Conservation (phyloP, 1,140 invertebrate genomes). For the Sitodiplosis mosellana region DNA sequence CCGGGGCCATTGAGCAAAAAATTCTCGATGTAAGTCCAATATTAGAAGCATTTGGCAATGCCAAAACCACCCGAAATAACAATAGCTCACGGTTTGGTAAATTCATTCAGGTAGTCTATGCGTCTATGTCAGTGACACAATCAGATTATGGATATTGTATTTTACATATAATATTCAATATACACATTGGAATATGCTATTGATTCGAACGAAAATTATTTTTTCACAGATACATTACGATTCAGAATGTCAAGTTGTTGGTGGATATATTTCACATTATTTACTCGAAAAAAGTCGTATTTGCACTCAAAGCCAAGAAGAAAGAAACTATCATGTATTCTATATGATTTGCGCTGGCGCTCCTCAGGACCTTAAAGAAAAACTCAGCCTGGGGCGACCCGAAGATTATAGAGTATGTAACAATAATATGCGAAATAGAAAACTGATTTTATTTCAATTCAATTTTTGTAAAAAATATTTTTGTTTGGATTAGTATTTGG, state of each 20-base stretch:
- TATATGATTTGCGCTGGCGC: slow-evolving; percentile 86
- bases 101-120: slow-evolving; percentile 58
- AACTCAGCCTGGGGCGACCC: slow-evolving; percentile 62
- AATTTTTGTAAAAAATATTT: slow-evolving; percentile 1
- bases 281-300: slow-evolving; percentile 85
- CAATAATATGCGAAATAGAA: too few species aligned
- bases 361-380: slow-evolving; percentile 51
- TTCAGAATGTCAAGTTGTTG: slow-evolving; percentile 67
- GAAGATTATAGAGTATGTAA: slow-evolving; percentile 71
- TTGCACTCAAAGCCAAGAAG: slow-evolving; percentile 67
- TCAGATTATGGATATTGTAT: not conserved
- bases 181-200: too few species aligned
- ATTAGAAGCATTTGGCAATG: slow-evolving; percentile 92
- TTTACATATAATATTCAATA: not conserved
- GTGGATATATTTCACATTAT: slow-evolving; percentile 91
- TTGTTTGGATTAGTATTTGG: slow-evolving; percentile 52
- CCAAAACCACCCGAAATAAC: slow-evolving; percentile 92
- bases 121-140: not conserved
- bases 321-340: slow-evolving; percentile 93
- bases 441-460: not conserved
- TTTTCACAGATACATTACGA: slow-evolving; percentile 65
- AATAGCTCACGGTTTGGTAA: slow-evolving; percentile 92
- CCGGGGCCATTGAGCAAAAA: slow-evolving; percentile 85
- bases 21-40: slow-evolving; percentile 94
- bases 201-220: not conserved